phyloP scores from a whole-genome alignment of 2,888 invertebrate genomes.

The Molorchus minor region DNA sequence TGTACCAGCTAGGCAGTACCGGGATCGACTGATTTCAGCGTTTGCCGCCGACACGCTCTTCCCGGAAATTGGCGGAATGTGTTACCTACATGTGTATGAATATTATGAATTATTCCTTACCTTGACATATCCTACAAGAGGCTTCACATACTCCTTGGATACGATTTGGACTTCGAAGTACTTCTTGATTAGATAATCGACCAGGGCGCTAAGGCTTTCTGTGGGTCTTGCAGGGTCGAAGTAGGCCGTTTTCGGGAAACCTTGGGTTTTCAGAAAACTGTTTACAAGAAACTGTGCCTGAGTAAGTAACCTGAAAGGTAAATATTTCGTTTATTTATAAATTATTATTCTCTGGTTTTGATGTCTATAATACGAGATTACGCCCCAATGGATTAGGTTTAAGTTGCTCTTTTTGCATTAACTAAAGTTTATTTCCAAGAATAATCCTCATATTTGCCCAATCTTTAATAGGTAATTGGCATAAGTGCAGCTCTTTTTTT shows the following conservation, averaged over 20 bases:
- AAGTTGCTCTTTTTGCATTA: not conserved
- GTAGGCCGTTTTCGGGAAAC: slow-evolving; percentile 75
- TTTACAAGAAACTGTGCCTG: slow-evolving; percentile 78
- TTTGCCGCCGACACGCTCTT: too few relatives aligned
- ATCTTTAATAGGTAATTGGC: too few relatives aligned
- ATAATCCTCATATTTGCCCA: too few relatives aligned
- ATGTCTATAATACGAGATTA: too few relatives aligned
- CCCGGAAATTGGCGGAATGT: not conserved
- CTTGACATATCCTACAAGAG: slow-evolving; percentile 76
- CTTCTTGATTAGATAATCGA: slow-evolving; percentile 74
- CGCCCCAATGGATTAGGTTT: not conserved
- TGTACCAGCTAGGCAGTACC: too few relatives aligned
- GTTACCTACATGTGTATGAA: not conserved
- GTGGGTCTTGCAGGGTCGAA: slow-evolving; percentile 75
- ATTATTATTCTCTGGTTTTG: too few relatives aligned
- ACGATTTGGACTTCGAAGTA: slow-evolving; percentile 77
- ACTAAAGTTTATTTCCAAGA: too few relatives aligned
- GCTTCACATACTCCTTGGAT: slow-evolving; percentile 78
- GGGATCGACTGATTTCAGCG: too few relatives aligned
- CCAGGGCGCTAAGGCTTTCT: slow-evolving; percentile 74
- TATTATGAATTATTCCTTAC: slow-evolving; percentile 58
- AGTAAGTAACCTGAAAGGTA: slow-evolving; percentile 70
- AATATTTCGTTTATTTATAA: not conserved
- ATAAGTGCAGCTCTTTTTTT: too few relatives aligned
- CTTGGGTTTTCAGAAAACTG: slow-evolving; percentile 78